Conservation (phyloP, 2,113 vertebrate genomes). For the Elachura formosa region DNA sequence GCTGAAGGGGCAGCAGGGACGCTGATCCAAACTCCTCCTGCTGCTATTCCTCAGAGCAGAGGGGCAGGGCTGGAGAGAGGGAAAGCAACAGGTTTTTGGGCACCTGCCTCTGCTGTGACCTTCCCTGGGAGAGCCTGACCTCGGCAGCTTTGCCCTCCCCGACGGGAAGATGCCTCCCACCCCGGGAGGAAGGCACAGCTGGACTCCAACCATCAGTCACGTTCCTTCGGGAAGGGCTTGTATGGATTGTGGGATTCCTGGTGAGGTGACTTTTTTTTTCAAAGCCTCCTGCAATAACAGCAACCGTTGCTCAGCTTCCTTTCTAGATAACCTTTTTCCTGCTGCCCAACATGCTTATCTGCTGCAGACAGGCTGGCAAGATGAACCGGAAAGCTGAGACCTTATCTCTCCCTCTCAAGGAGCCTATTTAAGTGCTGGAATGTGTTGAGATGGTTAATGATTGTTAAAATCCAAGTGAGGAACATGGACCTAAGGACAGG, state of each 20-base stretch:
- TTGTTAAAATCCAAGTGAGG: neutral
- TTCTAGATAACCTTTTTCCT: slow-evolving; percentile 56
- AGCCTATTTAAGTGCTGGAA: slow-evolving; percentile 41
- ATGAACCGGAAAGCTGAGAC: slow-evolving; percentile 57
- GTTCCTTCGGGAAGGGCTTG: neutral
- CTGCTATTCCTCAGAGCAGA: neutral
- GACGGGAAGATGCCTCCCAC: neutral
- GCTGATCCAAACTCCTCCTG: neutral
- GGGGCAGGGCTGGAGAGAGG: neutral
- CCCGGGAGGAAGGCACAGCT: slow-evolving; percentile 10
- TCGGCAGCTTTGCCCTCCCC: neutral
- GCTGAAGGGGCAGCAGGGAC: neutral
- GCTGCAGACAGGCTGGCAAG: slow-evolving; percentile 39
- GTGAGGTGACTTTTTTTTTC: slow-evolving; percentile 12
- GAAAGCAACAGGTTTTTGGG: slow-evolving; percentile 17
- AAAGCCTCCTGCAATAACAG: slow-evolving; percentile 54
- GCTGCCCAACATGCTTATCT: slow-evolving; percentile 38
- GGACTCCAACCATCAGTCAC: slow-evolving; percentile 10
- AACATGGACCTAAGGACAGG: neutral
- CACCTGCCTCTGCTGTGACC: neutral
- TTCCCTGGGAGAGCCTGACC: neutral
- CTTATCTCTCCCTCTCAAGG: slow-evolving; percentile 32
- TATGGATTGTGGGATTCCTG: neutral
- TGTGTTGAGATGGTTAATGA: slow-evolving; percentile 54
- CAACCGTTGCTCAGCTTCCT: slow-evolving; percentile 42